Percentiles rank a stretch among this genome's conserved stretches.
Conservation (phyloP, 2,888 invertebrate genomes). For the Platynereis dumerilii region DNA sequence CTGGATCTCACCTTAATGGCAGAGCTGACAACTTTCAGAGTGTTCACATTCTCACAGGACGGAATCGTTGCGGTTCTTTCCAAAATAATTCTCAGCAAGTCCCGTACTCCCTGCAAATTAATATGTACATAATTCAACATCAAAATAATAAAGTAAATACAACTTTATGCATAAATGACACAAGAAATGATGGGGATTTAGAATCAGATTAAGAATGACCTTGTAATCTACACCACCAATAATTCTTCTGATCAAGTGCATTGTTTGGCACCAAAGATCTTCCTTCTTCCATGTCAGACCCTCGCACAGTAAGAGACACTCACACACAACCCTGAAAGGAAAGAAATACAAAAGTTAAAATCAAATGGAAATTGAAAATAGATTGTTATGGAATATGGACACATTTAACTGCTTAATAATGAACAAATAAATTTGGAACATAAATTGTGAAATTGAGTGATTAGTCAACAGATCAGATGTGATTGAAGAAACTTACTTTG, state of each 20-base stretch:
- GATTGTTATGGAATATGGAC: no score
- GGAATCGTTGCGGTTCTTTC: constrained; percentile 88
- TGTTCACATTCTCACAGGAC: constrained; percentile 77
- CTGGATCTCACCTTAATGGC: constrained; percentile 72
- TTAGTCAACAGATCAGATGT: background rate
- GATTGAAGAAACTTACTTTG: constrained; percentile 69
- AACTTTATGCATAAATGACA: no score
- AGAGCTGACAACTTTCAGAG: constrained; percentile 81
- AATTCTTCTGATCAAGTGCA: constrained; percentile 81
- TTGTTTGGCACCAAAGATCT: constrained; percentile 89
- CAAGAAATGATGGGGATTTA: no score
- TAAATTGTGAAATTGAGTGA: background rate
- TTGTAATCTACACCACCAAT: constrained; percentile 94
- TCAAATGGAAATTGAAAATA: no score
- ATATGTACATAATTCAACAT: no score
- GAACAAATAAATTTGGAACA: no score
- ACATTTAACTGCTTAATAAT: no score
- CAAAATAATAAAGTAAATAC: no score
- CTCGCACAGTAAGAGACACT: constrained; percentile 82
- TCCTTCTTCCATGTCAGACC: constrained; percentile 81
- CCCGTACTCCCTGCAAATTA: constrained; percentile 61
- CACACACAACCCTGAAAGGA: constrained; percentile 71
- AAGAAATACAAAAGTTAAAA: background rate
- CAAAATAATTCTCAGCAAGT: constrained; percentile 66
- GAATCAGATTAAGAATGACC: constrained; percentile 64